phyloP scores from a whole-genome alignment of 2,113 vertebrate genomes.

The Colossoma macropomum region DNA sequence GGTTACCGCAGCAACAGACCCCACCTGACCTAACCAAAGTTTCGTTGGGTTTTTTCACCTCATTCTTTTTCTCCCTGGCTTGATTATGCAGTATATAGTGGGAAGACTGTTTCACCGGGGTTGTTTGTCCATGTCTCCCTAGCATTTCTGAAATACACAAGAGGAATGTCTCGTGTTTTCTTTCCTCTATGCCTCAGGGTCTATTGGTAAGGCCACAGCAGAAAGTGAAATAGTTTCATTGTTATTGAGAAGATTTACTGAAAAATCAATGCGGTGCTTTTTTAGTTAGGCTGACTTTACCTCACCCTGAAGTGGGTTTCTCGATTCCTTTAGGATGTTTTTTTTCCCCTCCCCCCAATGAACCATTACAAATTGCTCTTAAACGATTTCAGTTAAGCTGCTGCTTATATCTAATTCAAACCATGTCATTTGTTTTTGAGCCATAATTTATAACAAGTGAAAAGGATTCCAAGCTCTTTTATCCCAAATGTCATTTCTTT shows the following conservation, averaged over 20 bases:
- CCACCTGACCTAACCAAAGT: constrained; percentile 46
- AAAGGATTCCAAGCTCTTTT: background rate
- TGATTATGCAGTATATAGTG: constrained; percentile 27
- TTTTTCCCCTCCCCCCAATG: background rate
- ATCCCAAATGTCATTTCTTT: constrained; percentile 22
- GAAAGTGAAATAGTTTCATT: constrained; percentile 22
- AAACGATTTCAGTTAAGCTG: background rate
- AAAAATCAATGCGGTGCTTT: constrained; percentile 35
- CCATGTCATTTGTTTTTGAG: constrained; percentile 10
- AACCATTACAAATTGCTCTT: constrained; percentile 6
- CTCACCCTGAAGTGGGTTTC: background rate
- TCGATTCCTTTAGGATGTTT: constrained; percentile 4
- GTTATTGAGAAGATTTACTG: constrained; percentile 24
- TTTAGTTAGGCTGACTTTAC: constrained; percentile 20
- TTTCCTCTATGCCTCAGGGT: constrained; percentile 25
- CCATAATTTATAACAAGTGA: background rate
- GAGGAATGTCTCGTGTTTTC: constrained; percentile 5
- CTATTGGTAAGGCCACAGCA: constrained; percentile 27
- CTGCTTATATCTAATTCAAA: constrained; percentile 11
- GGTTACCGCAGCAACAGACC: constrained; percentile 48
- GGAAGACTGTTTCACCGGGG: constrained; percentile 27
- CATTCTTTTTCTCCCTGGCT: constrained; percentile 23
- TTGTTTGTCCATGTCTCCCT: constrained; percentile 47
- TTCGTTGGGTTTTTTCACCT: constrained; percentile 16
- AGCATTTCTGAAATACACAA: constrained; percentile 33